A percentile compares a stretch with the other conserved stretches of the same genome.
These are phyloP conservation scores for Conus ventricosus DNA, from an alignment of 1,140 invertebrate species.

Conservation along the genomic window DNA sequence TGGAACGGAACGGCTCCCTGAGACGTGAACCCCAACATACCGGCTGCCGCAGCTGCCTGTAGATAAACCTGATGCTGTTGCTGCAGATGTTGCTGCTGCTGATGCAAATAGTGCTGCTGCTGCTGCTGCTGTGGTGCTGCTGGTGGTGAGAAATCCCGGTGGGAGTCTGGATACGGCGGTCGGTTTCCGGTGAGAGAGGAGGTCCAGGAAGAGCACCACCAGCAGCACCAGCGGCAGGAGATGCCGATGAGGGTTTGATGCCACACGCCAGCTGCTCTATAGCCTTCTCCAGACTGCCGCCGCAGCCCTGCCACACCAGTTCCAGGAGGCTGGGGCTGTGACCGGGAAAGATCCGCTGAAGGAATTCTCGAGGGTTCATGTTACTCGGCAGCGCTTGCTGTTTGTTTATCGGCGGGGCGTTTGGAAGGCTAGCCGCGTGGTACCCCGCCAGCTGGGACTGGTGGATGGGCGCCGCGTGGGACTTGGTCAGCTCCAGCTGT, in stretches of 20 bases:
- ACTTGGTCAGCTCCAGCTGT: conserved; percentile 49
- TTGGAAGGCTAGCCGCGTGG: conserved; percentile 52
- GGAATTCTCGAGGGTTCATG: conserved; percentile 52
- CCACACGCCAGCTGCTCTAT: conserved; percentile 58
- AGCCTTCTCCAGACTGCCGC: conserved; percentile 57
- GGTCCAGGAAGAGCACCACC: not conserved
- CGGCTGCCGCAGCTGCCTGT: conserved; percentile 4
- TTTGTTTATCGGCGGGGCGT: conserved; percentile 37
- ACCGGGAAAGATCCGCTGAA: conserved; percentile 58
- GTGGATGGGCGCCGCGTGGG: not conserved
- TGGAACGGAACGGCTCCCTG: not conserved
- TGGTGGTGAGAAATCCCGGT: not conserved
- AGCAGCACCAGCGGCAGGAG: not conserved
- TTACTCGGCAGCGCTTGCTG: conserved; percentile 37
- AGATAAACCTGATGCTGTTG: conserved; percentile 30
- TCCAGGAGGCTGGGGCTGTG: conserved; percentile 60
- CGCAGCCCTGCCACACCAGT: conserved; percentile 62
- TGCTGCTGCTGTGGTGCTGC: conserved; percentile 18
- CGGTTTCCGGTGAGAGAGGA: conserved; percentile 14
- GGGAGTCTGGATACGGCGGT: not conserved
- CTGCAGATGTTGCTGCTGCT: conserved; percentile 4
- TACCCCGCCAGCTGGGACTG: conserved; percentile 67
- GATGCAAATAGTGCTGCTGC: not conserved
- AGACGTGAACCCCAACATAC: not conserved
- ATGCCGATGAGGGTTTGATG: conserved; percentile 33